These are phyloP conservation scores for Formica exsecta DNA, from an alignment of 1,140 invertebrate species.

Conservation along the genomic window DNA sequence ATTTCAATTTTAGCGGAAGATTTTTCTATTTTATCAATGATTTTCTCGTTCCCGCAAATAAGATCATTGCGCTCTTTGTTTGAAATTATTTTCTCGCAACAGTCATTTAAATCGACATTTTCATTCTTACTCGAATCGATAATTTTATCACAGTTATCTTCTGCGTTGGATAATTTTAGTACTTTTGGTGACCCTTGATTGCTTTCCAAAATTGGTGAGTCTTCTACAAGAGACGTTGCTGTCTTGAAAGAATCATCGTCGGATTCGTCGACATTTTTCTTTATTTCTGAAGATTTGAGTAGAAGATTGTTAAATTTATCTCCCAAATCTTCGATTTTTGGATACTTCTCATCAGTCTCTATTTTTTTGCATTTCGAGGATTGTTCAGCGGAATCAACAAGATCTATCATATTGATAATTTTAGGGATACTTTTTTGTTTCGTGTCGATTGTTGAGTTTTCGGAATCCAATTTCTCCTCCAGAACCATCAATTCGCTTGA, in stretches of 20 bases:
- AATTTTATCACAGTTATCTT: conserved; percentile 19
- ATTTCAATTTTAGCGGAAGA: neutral
- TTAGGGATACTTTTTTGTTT: neutral
- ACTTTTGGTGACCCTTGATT: neutral
- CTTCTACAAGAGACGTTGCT: conserved; percentile 32
- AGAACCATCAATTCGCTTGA: conserved; percentile 32
- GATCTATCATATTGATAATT: neutral
- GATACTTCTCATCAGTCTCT: neutral
- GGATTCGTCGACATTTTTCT: conserved; percentile 46
- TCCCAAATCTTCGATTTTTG: conserved; percentile 3
- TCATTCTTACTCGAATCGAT: neutral
- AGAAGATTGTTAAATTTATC: neutral
- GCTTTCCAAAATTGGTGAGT: neutral
- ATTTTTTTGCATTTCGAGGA: neutral
- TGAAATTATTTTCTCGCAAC: neutral
- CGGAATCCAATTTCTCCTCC: neutral
- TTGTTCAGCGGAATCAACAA: neutral
- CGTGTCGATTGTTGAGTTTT: neutral
- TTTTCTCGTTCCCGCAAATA: neutral
- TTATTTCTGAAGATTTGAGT: neutral
- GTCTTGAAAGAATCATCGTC: conserved; percentile 60
- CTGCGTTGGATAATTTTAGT: neutral
- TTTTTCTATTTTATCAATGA: neutral
- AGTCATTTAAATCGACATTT: neutral
- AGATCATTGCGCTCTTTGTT: neutral